phyloP scores from a whole-genome alignment of 2,888 invertebrate species.

The Pecten maximus region DNA sequence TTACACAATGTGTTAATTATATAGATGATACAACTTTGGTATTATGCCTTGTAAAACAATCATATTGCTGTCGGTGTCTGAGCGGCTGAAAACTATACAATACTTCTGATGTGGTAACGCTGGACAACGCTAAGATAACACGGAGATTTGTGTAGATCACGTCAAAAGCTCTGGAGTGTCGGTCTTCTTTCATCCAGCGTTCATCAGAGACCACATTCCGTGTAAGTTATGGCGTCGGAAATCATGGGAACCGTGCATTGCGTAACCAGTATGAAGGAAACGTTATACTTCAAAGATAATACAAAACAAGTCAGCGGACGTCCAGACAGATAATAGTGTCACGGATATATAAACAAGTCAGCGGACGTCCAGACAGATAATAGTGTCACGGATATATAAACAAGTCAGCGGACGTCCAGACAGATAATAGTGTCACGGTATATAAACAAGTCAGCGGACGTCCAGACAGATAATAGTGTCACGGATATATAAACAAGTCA shows the following conservation, averaged over 20 bases:
- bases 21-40: too few relatives aligned
- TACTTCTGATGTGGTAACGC: conserved; percentile 5
- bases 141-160: neutral
- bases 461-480: too few relatives aligned
- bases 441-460: too few relatives aligned
- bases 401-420: too few relatives aligned
- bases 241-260: neutral
- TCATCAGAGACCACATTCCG: neutral
- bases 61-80: neutral
- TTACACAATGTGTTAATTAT: too few relatives aligned
- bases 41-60: neutral
- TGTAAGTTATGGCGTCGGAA: neutral
- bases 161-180: neutral
- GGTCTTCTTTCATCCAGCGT: neutral
- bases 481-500: too few relatives aligned
- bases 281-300: neutral
- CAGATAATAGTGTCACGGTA: too few relatives aligned
- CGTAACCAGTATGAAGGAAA: neutral
- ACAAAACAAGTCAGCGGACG: neutral
- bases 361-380: too few relatives aligned
- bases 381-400: too few relatives aligned
- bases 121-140: neutral
- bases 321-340: too few relatives aligned
- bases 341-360: too few relatives aligned
- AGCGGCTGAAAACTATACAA: neutral